Evolutionary conservation across 2,888 invertebrate genomes (phyloP).

Genomic region (Mythimna lalbum): DNA sequence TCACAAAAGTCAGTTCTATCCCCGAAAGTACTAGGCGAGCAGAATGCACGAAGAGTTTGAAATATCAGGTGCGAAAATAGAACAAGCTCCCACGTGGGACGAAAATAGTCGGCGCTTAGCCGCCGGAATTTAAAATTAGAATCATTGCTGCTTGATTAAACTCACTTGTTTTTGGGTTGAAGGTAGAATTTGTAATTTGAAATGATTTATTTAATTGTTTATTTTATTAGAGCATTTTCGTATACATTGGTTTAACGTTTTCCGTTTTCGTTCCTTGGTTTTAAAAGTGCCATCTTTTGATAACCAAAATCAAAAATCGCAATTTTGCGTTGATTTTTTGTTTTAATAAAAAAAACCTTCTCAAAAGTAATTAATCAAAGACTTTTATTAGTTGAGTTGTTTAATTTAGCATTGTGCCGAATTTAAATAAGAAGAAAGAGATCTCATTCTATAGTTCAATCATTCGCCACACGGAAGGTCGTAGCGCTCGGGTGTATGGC

Average conservation of each 20-base stretch:
- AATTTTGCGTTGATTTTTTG: neutral
- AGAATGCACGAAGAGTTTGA: conserved; percentile 73
- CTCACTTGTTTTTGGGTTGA: conserved; percentile 2
- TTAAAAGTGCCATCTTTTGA: neutral
- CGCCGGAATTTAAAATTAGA: conserved; percentile 68
- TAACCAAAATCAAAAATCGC: neutral
- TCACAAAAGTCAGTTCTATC: conserved; percentile 85
- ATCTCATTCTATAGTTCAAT: neutral
- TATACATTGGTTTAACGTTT: no score
- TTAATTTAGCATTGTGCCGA: neutral
- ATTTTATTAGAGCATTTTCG: neutral
- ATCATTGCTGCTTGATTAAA: conserved; percentile 61
- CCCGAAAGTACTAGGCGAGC: conserved; percentile 84
- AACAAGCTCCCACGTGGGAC: conserved; percentile 80
- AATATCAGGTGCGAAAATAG: conserved; percentile 84
- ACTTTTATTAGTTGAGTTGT: no score
- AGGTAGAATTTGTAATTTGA: conserved; percentile 2
- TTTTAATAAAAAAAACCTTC: neutral
- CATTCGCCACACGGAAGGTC: conserved; percentile 4
- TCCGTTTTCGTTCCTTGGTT: no score
- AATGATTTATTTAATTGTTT: neutral
- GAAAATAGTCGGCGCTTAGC: conserved; percentile 76
- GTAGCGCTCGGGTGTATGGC: conserved; percentile 7
- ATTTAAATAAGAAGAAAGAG: neutral
- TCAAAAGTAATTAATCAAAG: neutral